These are phyloP conservation scores for Urosaurus nigricauda DNA, from an alignment of 2,797 vertebrate genomes.

Conservation along the genomic window DNA sequence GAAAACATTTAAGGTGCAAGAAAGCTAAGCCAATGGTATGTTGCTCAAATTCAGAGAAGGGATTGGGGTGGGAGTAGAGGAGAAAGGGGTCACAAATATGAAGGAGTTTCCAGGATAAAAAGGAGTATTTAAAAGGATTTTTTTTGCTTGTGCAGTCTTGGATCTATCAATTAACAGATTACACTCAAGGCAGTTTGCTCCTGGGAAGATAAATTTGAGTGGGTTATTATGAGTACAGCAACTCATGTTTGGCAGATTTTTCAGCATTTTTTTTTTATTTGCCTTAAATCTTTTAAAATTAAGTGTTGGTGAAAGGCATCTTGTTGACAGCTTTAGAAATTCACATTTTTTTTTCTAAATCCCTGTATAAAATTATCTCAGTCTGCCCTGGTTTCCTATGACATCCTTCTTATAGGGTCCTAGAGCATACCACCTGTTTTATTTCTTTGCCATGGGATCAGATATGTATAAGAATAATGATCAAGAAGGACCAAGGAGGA, in stretches of 20 bases:
- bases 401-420: constrained; percentile 26
- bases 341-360: constrained; percentile 40
- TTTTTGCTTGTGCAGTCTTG: constrained; percentile 64
- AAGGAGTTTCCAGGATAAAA: constrained; percentile 57
- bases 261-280: constrained; percentile 56
- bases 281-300: constrained; percentile 52
- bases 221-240: constrained; percentile 59
- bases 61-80: neutral
- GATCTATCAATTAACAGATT: constrained; percentile 65
- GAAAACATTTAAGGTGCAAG: constrained; percentile 56
- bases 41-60: constrained; percentile 50
- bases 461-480: neutral
- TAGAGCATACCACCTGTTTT: constrained; percentile 19
- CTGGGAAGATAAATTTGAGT: constrained; percentile 59
- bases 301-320: constrained; percentile 60
- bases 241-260: constrained; percentile 67
- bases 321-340: constrained; percentile 40
- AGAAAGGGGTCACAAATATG: constrained; percentile 37
- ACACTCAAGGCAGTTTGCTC: constrained; percentile 54
- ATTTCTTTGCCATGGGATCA: neutral
- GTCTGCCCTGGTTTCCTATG: constrained; percentile 23
- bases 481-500: neutral
- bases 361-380: constrained; percentile 56
- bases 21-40: constrained; percentile 50
- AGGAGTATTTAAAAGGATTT: constrained; percentile 22